Percentiles rank a stretch among this genome's conserved stretches.
Conservation (phyloP, 2,888 invertebrate genomes). For the Chaitophorus viminalis region DNA sequence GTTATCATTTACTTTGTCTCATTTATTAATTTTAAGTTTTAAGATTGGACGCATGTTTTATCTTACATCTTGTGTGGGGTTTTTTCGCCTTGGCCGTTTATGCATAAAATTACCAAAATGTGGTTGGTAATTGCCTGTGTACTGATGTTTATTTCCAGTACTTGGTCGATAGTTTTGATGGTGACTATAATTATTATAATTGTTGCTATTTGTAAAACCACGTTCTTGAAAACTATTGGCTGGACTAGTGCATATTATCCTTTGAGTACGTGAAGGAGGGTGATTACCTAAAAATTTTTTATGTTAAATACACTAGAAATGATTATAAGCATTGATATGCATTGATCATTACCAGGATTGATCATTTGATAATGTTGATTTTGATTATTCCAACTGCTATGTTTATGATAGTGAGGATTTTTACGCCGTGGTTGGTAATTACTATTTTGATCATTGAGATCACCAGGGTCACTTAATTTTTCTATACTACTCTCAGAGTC, state of each 20-base stretch:
- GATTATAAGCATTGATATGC: background rate
- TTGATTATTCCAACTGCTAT: slow-evolving; percentile 58
- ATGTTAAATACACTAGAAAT: background rate
- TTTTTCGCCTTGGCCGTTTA: slow-evolving; percentile 55
- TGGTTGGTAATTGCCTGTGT: slow-evolving; percentile 53
- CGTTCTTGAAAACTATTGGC: slow-evolving; percentile 48
- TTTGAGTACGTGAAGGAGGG: slow-evolving; percentile 40
- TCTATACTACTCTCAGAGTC: slow-evolving; percentile 65
- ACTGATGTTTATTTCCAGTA: slow-evolving; percentile 54
- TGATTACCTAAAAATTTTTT: slow-evolving; percentile 48
- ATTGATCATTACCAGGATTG: slow-evolving; percentile 40
- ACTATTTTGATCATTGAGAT: slow-evolving; percentile 59
- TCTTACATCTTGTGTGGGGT: slow-evolving; percentile 58
- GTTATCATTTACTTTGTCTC: slow-evolving; percentile 61
- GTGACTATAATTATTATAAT: slow-evolving; percentile 47
- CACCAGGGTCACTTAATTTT: slow-evolving; percentile 61
- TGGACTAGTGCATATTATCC: slow-evolving; percentile 55
- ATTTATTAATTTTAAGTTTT: slow-evolving; percentile 47
- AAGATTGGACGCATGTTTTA: slow-evolving; percentile 43
- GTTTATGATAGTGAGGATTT: slow-evolving; percentile 41
- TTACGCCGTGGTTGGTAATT: slow-evolving; percentile 57
- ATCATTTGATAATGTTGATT: slow-evolving; percentile 49
- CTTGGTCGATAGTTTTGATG: slow-evolving; percentile 51
- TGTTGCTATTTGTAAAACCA: slow-evolving; percentile 52
- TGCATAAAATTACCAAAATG: slow-evolving; percentile 49